A percentile compares a stretch with the other conserved stretches of the same genome.
Evolutionary conservation across 2,113 vertebrate genomes (phyloP).

Genomic region (Nerophis lumbriciformis): DNA sequence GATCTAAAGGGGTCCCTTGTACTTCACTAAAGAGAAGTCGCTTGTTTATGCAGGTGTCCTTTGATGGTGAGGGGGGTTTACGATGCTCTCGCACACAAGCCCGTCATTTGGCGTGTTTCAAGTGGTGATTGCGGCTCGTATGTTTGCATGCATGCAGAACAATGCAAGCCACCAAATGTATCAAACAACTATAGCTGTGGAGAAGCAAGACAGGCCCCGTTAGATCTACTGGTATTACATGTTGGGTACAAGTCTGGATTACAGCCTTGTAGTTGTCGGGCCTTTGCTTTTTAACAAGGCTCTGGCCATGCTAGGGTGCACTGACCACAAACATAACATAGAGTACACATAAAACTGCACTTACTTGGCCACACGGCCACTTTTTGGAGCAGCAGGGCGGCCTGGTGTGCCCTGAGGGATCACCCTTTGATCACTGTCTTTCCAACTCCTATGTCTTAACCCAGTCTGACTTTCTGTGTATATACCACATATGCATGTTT

Average conservation of each 20-base stretch:
- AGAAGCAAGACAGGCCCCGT: background rate
- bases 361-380: conserved; percentile 36
- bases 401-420: conserved; percentile 17
- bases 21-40: background rate
- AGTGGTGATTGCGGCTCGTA: conserved; percentile 28
- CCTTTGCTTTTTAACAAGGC: conserved; percentile 14
- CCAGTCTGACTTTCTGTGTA: no score
- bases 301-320: conserved; percentile 17
- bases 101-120: conserved; percentile 14
- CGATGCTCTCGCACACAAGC: conserved; percentile 5
- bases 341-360: conserved; percentile 12
- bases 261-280: background rate
- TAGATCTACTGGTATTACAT: background rate
- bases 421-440: conserved; percentile 9
- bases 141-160: conserved; percentile 21
- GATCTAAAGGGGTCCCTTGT: no score
- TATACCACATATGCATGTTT: no score
- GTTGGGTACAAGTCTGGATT: conserved; percentile 1
- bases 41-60: conserved; percentile 22
- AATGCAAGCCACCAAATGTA: conserved; percentile 14
- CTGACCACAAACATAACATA: conserved; percentile 28
- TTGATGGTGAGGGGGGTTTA: conserved; percentile 19
- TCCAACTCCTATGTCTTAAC: background rate
- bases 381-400: conserved; percentile 30
- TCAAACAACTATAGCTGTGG: background rate